Percentiles rank a stretch among this genome's conserved stretches.
phyloP scores from a whole-genome alignment of 2,113 vertebrate species.

The Micronycteris hirsuta region DNA sequence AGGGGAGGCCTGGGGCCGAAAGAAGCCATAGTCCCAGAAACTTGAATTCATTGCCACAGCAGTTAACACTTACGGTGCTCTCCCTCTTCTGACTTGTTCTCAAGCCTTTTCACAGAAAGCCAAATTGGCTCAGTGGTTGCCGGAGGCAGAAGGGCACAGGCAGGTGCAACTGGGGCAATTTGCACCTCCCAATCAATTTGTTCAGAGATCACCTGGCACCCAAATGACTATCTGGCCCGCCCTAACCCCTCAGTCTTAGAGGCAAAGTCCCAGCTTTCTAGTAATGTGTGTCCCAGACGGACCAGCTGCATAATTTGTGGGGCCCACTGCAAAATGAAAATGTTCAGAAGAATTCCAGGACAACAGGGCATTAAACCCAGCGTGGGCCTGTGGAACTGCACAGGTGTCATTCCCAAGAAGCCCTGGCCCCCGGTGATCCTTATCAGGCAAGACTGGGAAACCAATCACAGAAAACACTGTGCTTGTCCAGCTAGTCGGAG shows the following conservation, averaged over 20 bases:
- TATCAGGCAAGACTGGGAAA: fast-evolving
- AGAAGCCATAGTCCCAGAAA: not conserved
- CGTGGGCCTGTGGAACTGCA: fast-evolving
- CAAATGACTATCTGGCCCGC: not conserved
- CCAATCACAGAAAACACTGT: fast-evolving
- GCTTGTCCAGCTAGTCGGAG: not conserved
- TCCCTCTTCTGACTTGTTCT: not conserved
- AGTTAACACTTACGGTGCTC: not conserved
- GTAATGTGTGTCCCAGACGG: not conserved
- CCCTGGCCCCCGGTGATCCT: not conserved
- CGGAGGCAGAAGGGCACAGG: not conserved
- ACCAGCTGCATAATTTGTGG: no score
- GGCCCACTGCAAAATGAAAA: not conserved
- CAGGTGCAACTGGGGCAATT: not conserved
- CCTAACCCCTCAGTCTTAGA: not conserved
- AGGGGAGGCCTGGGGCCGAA: not conserved
- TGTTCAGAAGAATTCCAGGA: not conserved
- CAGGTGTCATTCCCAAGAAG: not conserved
- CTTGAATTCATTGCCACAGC: not conserved
- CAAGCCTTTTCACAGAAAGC: not conserved
- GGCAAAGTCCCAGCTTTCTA: not conserved
- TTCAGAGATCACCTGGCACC: no score
- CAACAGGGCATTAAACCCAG: not conserved
- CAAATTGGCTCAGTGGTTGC: no score
- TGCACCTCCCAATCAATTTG: not conserved